phyloP scores from a whole-genome alignment of 2,113 vertebrate species.

The Oncorhynchus tshawytscha region DNA sequence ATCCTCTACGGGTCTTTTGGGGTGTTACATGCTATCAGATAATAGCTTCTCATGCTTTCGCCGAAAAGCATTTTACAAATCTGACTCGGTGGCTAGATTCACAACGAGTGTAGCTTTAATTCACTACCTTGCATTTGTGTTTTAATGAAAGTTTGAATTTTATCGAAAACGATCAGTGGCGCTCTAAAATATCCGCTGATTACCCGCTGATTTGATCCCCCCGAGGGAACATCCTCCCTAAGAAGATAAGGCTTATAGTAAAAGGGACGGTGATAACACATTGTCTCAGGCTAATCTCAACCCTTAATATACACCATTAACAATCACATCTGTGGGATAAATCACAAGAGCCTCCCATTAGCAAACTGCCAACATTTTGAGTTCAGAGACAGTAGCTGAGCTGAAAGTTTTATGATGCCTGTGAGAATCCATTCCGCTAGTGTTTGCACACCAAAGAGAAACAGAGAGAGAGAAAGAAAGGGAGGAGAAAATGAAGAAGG shows the following conservation, averaged over 20 bases:
- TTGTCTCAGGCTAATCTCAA: background rate
- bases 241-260: background rate
- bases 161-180: no score
- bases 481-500: background rate
- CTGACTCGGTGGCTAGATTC: no score
- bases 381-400: background rate
- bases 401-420: slow-evolving; percentile 41
- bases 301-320: slow-evolving; percentile 3
- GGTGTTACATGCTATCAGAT: no score
- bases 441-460: background rate
- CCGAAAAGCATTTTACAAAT: no score
- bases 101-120: no score
- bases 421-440: slow-evolving; percentile 37
- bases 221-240: no score
- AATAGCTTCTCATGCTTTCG: no score
- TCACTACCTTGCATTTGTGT: no score
- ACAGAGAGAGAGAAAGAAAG: background rate
- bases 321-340: background rate
- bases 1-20: no score
- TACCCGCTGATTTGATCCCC: no score
- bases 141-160: no score
- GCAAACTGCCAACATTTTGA: background rate
- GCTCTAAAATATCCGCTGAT: no score
- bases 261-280: background rate
- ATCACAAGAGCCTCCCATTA: slow-evolving; percentile 3